A percentile compares a stretch with the other conserved stretches of the same genome.
These are phyloP conservation scores for Drosophila rubida DNA, from an alignment of 2,888 invertebrate genomes.

Conservation along the genomic window DNA sequence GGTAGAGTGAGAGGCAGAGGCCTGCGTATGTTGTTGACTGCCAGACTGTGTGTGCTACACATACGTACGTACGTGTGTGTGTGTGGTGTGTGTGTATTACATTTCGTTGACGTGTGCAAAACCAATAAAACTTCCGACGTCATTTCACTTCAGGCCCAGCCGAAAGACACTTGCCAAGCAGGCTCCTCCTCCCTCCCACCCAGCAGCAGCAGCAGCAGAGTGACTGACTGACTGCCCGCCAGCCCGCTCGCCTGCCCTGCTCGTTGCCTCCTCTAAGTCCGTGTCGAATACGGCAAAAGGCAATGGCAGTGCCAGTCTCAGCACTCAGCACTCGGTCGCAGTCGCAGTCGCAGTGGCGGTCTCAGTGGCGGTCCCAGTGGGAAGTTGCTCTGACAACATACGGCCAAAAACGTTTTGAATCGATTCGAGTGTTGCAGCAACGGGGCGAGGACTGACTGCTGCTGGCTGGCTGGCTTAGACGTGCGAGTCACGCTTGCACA, in stretches of 20 bases:
- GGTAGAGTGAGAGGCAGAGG: not conserved
- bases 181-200: not conserved
- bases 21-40: slow-evolving; percentile 45
- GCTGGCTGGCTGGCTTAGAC: slow-evolving; percentile 48
- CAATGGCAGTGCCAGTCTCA: slow-evolving; percentile 16
- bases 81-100: slow-evolving; percentile 53
- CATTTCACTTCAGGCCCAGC: slow-evolving; percentile 64
- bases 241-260: no score
- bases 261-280: slow-evolving; percentile 1
- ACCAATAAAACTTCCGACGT: slow-evolving; percentile 82
- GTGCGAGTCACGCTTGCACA: slow-evolving; percentile 71
- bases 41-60: slow-evolving; percentile 3
- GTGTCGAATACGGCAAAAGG: slow-evolving; percentile 38
- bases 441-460: not conserved
- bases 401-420: slow-evolving; percentile 66
- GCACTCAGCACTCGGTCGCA: no score
- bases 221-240: not conserved
- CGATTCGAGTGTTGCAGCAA: slow-evolving; percentile 67
- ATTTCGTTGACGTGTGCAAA: slow-evolving; percentile 82
- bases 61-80: slow-evolving; percentile 7
- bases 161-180: slow-evolving; percentile 60
- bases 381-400: slow-evolving; percentile 56
- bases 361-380: slow-evolving; percentile 48
- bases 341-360: not conserved
- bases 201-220: not conserved